Conservation (phyloP, 2,797 vertebrate genomes). For the Botia almorhae region DNA sequence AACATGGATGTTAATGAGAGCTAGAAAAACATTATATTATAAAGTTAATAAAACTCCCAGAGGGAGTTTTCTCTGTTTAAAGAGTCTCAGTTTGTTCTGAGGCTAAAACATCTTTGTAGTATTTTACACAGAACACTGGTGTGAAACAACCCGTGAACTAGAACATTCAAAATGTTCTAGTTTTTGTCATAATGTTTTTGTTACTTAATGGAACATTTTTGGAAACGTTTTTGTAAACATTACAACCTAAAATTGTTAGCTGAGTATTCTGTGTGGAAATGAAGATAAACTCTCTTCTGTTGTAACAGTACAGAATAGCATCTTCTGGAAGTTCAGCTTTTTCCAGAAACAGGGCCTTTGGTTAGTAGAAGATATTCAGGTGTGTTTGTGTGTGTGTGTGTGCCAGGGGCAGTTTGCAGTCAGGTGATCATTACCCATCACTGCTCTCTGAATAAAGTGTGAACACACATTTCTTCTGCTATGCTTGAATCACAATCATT, state of each 20-base stretch:
- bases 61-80: conserved; percentile 18
- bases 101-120: not conserved
- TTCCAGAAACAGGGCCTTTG: not conserved
- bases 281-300: too few species aligned
- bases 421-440: not conserved
- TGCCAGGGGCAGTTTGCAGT: not conserved
- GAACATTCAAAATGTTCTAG: too few species aligned
- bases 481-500: not conserved
- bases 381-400: not conserved
- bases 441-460: not conserved
- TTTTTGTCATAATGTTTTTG: too few species aligned
- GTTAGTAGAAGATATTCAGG: not conserved
- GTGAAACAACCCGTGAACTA: not conserved
- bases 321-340: not conserved
- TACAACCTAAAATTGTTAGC: too few species aligned
- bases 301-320: not conserved
- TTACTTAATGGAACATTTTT: not conserved
- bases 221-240: conserved; percentile 2
- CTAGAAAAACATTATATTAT: not conserved
- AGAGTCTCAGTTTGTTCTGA: not conserved
- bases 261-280: too few species aligned
- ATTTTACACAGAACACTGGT: not conserved
- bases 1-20: not conserved
- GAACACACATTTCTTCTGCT: not conserved
- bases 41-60: not conserved